A percentile compares a stretch with the other conserved stretches of the same genome.
These are phyloP conservation scores for Anagyrus pseudococci DNA, from an alignment of 2,888 invertebrate genomes.

Conservation along the genomic window DNA sequence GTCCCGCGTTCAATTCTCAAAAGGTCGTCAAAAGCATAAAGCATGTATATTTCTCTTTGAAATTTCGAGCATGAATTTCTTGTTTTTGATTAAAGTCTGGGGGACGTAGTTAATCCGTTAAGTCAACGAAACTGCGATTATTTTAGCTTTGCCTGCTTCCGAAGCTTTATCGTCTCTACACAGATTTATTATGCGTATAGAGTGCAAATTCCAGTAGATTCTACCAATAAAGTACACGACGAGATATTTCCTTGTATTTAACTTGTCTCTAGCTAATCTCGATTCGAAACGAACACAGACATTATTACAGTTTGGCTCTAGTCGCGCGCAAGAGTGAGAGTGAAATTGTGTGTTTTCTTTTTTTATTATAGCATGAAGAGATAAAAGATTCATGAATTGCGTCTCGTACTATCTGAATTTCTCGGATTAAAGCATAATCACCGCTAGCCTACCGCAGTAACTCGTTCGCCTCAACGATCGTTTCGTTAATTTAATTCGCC, in stretches of 20 bases:
- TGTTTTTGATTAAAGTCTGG: background rate
- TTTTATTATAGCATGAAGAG: background rate
- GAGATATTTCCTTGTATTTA: background rate
- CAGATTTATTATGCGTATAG: background rate
- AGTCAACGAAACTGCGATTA: background rate
- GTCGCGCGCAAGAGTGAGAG: constrained; percentile 11
- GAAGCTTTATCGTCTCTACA: too few species aligned
- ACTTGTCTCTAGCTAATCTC: constrained; percentile 10
- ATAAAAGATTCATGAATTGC: background rate
- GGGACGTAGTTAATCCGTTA: background rate
- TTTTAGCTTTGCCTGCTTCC: background rate
- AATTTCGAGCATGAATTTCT: background rate
- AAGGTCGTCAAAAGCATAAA: background rate
- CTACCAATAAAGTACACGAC: background rate
- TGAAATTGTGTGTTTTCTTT: background rate
- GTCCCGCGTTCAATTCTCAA: too few species aligned
- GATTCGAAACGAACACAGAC: constrained; percentile 11
- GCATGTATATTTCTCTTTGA: background rate
- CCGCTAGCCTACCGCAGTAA: too few species aligned
- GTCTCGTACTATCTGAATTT: background rate
- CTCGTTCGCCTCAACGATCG: too few species aligned
- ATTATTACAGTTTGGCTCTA: background rate
- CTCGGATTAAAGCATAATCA: background rate
- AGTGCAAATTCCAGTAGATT: background rate
- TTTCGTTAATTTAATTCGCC: too few species aligned